phyloP scores from a whole-genome alignment of 2,797 vertebrate genomes.

The Manis pentadactyla region DNA sequence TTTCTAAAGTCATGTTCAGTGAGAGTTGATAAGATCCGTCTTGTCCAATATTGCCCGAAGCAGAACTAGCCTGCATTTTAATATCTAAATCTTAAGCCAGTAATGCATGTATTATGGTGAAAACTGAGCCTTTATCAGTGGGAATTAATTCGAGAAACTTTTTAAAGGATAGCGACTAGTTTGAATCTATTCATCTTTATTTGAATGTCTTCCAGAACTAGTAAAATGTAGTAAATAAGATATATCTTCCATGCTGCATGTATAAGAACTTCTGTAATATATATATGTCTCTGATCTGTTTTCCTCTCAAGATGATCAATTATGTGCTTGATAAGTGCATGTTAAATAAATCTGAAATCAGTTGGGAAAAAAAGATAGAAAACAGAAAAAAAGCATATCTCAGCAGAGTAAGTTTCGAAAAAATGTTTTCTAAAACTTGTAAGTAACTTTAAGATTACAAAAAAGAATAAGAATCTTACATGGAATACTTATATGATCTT shows the following conservation, averaged over 20 bases:
- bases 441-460: neutral
- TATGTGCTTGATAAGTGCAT: slow-evolving; percentile 76
- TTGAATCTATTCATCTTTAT: slow-evolving; percentile 67
- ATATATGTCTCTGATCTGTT: slow-evolving; percentile 76
- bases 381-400: slow-evolving; percentile 27
- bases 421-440: neutral
- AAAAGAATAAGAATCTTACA: neutral
- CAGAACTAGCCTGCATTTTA: neutral
- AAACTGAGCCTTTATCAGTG: neutral
- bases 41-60: neutral
- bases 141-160: neutral
- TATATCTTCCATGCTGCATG: slow-evolving; percentile 81
- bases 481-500: neutral
- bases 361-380: slow-evolving; percentile 63
- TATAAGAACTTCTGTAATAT: slow-evolving; percentile 77
- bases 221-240: slow-evolving; percentile 79
- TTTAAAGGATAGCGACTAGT: neutral
- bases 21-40: neutral
- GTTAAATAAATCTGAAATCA: slow-evolving; percentile 75
- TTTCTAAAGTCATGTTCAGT: neutral
- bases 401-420: neutral
- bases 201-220: slow-evolving; percentile 81
- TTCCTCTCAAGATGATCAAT: slow-evolving; percentile 78
- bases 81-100: neutral
- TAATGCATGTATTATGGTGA: neutral